These are phyloP conservation scores for Agrypnus murinus DNA, from an alignment of 2,888 invertebrate genomes.

Conservation along the genomic window DNA sequence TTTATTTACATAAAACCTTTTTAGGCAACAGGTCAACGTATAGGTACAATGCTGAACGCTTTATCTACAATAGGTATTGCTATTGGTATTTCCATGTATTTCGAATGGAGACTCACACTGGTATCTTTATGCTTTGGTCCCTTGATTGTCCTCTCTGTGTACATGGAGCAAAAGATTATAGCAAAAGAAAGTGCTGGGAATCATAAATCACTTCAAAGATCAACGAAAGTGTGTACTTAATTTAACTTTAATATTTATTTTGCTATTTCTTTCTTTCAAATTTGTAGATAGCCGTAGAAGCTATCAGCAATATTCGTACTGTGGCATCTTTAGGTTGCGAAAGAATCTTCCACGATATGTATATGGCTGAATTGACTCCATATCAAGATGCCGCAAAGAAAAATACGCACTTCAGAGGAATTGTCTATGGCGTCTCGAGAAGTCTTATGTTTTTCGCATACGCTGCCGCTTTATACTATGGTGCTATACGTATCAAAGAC, in stretches of 20 bases:
- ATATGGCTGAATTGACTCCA: conserved; percentile 76
- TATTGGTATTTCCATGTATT: conserved; percentile 79
- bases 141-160: conserved; percentile 79
- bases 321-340: conserved; percentile 84
- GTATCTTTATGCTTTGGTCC: conserved; percentile 84
- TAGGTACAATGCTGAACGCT: conserved; percentile 85
- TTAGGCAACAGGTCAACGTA: conserved; percentile 86
- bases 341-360: conserved; percentile 78
- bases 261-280: background rate
- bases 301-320: conserved; percentile 85
- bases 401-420: conserved; percentile 79
- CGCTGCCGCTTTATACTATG: conserved; percentile 82
- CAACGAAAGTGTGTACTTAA: conserved; percentile 79
- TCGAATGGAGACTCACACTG: conserved; percentile 84
- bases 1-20: conserved; percentile 45
- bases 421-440: conserved; percentile 82
- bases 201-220: conserved; percentile 80
- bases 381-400: conserved; percentile 76
- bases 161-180: conserved; percentile 80
- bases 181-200: conserved; percentile 79
- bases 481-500: conserved; percentile 79
- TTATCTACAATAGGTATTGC: conserved; percentile 80
- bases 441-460: conserved; percentile 83
- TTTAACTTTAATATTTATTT: background rate
- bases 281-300: conserved; percentile 82